Evolutionary conservation across 2,888 invertebrate genomes (phyloP), one percentile per base, ranked within the genome.

Genomic region (Tiphia femorata): DNA sequence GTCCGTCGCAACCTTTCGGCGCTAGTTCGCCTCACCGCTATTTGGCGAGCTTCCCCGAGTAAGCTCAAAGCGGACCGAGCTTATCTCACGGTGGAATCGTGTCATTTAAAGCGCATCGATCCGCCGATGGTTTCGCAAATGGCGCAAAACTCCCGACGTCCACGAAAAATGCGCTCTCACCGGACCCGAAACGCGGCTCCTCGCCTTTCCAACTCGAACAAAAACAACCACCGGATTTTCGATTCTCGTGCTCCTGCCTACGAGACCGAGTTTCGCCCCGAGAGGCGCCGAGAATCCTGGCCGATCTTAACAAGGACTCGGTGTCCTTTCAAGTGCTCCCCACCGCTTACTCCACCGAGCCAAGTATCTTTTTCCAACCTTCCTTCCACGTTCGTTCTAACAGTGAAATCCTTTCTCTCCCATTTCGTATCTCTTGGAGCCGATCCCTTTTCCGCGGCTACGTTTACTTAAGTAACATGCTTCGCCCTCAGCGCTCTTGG

Each of bases 51-150:
- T 56, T 56, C 50, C 56, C 53, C 53, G 49, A 47, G 47, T 33
- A 51, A 33, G 23, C 57, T 53, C 42, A 65, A 69, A 62, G 62
- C 52, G 57, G 57, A 67, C 57, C 52, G 43, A 12, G 37, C 57
- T 69, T 67, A 67, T 67, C 67, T 51, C 55, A 37, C 27, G 14
- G 43, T 49, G 52, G 51, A 63, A 67, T 66, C 66, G 41, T 42
- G 68, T 66, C 59, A 54, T 59, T 67, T 63, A 51, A 51, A 57
- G 44, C 35, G 40, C 57, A 57, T 57, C 49, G 42, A 51, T 58
- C 46, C 57, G 49, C 29, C 30, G 46, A 60, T 33, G 4, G 4
- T n/a, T 5, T 10, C 12, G 33, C 33, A 33, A n/a, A n/a, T 14
- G 33, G 33, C 33, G 33, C 12, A 5, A 33, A n/a, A 14, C 12